phyloP scores from a whole-genome alignment of 2,888 invertebrate genomes.

The Cartodere bifasciata region DNA sequence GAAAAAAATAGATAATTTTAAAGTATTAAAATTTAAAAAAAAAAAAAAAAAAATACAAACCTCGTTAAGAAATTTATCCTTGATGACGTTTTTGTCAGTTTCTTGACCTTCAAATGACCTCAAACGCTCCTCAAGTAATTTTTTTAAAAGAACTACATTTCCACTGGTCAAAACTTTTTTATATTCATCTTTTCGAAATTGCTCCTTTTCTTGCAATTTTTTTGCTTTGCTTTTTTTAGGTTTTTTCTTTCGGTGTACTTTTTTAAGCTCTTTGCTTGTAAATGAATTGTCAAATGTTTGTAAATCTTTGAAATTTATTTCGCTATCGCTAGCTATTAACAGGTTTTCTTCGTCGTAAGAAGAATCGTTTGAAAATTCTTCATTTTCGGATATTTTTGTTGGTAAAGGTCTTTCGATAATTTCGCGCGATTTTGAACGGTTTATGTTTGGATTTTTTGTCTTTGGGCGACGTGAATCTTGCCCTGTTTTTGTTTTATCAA shows the following conservation, averaged over 20 bases:
- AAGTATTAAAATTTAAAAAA: no score
- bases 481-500: slow-evolving; percentile 22
- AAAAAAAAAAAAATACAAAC: no score
- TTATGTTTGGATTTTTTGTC: slow-evolving; percentile 29
- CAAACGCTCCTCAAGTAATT: slow-evolving; percentile 26
- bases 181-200: slow-evolving; percentile 33
- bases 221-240: slow-evolving; percentile 25
- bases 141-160: slow-evolving; percentile 34
- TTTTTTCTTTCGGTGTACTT: slow-evolving; percentile 25
- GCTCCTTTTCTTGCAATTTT: slow-evolving; percentile 24
- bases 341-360: slow-evolving; percentile 30
- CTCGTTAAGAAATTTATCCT: slow-evolving; percentile 31
- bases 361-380: slow-evolving; percentile 35
- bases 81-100: slow-evolving; percentile 19
- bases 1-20: no score
- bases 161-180: slow-evolving; percentile 36
- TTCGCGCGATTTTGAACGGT: slow-evolving; percentile 49
- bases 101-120: slow-evolving; percentile 23
- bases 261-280: slow-evolving; percentile 23
- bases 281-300: slow-evolving; percentile 9
- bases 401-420: slow-evolving; percentile 43
- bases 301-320: slow-evolving; percentile 33
- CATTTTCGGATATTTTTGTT: slow-evolving; percentile 35
- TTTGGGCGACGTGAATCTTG: slow-evolving; percentile 21
- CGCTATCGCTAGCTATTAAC: slow-evolving; percentile 22